phyloP scores from a whole-genome alignment of 1,140 invertebrate genomes.

The Andricus grossulariae region DNA sequence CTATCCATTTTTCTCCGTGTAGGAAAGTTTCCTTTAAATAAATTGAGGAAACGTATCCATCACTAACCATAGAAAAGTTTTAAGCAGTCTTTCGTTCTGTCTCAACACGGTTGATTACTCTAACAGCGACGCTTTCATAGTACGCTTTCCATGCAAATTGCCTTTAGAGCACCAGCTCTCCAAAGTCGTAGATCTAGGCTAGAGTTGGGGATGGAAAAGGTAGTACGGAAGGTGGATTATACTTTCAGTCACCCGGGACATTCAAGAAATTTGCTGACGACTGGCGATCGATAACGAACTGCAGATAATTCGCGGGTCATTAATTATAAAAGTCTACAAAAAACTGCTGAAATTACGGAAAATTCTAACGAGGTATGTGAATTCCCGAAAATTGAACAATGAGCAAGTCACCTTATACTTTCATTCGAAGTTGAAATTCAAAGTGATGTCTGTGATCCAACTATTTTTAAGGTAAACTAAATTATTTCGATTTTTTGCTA shows the following conservation, averaged over 20 bases:
- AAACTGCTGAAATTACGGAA: neutral
- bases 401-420: no score
- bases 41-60: neutral
- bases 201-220: neutral
- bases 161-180: constrained; percentile 34
- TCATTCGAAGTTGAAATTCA: no score
- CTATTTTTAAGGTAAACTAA: no score
- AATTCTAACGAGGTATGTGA: constrained; percentile 2
- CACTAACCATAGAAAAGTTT: neutral
- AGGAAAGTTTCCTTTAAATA: neutral
- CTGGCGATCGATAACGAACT: neutral
- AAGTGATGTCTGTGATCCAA: no score
- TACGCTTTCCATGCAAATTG: constrained; percentile 61
- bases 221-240: neutral
- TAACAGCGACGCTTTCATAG: no score
- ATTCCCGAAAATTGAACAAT: neutral
- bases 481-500: no score
- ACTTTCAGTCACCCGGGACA: constrained; percentile 7
- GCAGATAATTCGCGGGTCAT: constrained; percentile 16
- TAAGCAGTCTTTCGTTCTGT: constrained; percentile 1
- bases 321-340: neutral
- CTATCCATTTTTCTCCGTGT: no score
- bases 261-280: constrained; percentile 21
- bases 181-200: neutral
- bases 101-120: neutral